Percentiles rank a stretch among this genome's conserved stretches.
These are phyloP conservation scores for Pachyramphus minor DNA, from an alignment of 2,113 vertebrate genomes.

Conservation along the genomic window DNA sequence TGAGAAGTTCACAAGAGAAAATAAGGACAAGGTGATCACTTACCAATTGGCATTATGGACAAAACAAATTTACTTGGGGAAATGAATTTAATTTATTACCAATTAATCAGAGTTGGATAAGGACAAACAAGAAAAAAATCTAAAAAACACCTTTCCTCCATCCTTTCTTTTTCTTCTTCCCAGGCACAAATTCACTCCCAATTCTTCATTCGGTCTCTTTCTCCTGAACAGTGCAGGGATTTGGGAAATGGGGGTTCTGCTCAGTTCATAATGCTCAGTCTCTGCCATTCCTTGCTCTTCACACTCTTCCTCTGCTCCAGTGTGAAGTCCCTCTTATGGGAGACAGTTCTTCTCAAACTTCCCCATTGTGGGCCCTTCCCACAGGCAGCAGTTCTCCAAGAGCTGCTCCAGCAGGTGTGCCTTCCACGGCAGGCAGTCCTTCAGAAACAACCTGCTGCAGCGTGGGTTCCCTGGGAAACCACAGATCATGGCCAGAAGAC, in stretches of 20 bases:
- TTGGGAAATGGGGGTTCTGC: accelerated
- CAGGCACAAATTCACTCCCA: neutral
- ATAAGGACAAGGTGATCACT: neutral
- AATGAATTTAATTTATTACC: neutral
- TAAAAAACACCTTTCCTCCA: neutral
- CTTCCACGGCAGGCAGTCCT: accelerated
- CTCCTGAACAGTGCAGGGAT: neutral
- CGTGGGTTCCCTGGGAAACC: accelerated
- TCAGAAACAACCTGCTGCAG: neutral
- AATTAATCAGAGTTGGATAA: neutral
- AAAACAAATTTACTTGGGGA: neutral
- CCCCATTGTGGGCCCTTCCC: neutral
- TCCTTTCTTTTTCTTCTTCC: neutral
- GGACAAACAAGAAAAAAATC: neutral
- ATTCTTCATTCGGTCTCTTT: neutral
- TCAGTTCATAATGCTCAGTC: neutral
- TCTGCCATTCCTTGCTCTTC: neutral
- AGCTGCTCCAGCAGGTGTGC: neutral
- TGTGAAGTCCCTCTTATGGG: neutral
- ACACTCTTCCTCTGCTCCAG: neutral
- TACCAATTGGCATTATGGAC: neutral
- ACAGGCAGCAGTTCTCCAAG: neutral
- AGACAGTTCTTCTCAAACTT: neutral
- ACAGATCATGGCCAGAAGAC: neutral
- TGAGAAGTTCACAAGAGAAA: neutral